A percentile compares a stretch with the other conserved stretches of the same genome.
Evolutionary conservation across 1,140 invertebrate species (phyloP).

Genomic region (Calycopis cecrops): DNA sequence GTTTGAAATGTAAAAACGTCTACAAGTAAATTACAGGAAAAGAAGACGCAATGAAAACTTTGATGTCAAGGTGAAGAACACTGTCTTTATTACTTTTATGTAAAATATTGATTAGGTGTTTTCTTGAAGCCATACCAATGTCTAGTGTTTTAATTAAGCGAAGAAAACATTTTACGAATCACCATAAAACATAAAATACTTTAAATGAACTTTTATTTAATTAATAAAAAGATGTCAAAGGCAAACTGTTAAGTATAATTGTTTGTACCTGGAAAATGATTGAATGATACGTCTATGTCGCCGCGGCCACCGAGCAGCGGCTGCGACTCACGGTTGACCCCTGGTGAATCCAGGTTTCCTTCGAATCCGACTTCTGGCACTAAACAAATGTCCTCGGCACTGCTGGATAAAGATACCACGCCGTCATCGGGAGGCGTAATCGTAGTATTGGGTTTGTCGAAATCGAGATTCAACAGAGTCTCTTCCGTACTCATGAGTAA

Average conservation of each 20-base stretch:
- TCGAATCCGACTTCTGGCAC: conserved; percentile 80
- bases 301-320: conserved; percentile 88
- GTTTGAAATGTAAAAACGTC: conserved; percentile 31
- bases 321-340: conserved; percentile 90
- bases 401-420: conserved; percentile 72
- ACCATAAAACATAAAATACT: no score
- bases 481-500: conserved; percentile 76
- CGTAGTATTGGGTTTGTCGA: conserved; percentile 62
- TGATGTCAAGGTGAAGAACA: conserved; percentile 23
- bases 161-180: neutral
- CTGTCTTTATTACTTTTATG: conserved; percentile 8
- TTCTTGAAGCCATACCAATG: conserved; percentile 37
- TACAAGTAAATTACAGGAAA: conserved; percentile 5
- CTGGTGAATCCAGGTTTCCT: conserved; percentile 83
- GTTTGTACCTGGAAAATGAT: conserved; percentile 86
- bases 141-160: conserved; percentile 13
- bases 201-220: conserved; percentile 2
- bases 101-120: conserved; percentile 11
- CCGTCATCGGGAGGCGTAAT: conserved; percentile 70
- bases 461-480: conserved; percentile 74
- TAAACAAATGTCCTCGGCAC: conserved; percentile 80
- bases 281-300: conserved; percentile 85
- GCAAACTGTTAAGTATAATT: neutral
- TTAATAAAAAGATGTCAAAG: neutral
- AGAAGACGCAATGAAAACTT: conserved; percentile 16